phyloP scores from a whole-genome alignment of 2,888 invertebrate genomes.

The Orgyia antiqua region DNA sequence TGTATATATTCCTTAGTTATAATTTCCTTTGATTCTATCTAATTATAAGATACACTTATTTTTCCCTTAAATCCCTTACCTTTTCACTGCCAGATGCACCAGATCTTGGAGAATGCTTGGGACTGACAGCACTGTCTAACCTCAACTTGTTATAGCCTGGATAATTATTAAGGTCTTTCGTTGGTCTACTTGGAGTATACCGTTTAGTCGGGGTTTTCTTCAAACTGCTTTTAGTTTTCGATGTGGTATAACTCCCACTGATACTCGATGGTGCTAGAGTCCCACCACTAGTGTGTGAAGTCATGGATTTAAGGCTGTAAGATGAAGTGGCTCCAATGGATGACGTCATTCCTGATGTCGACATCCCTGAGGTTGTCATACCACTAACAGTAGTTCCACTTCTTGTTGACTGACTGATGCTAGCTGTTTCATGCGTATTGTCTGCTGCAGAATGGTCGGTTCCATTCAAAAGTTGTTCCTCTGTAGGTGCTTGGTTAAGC shows the following conservation, averaged over 20 bases:
- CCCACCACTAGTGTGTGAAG: conserved; percentile 54
- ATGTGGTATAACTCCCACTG: conserved; percentile 59
- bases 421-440: conserved; percentile 48
- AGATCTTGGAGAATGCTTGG: conserved; percentile 63
- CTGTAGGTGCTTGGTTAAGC: conserved; percentile 64
- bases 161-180: conserved; percentile 52
- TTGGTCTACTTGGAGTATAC: conserved; percentile 50
- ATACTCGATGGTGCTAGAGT: conserved; percentile 64
- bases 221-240: conserved; percentile 63
- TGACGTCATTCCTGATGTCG: conserved; percentile 56
- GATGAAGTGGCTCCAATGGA: conserved; percentile 63
- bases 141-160: conserved; percentile 70
- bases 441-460: conserved; percentile 49
- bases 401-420: conserved; percentile 55
- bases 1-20: too few relatives aligned
- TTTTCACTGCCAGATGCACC: conserved; percentile 49
- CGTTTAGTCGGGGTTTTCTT: conserved; percentile 65
- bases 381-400: conserved; percentile 44
- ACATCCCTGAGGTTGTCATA: conserved; percentile 45
- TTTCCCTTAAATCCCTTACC: conserved; percentile 39
- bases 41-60: too few relatives aligned
- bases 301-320: conserved; percentile 60
- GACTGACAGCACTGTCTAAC: conserved; percentile 68
- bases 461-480: conserved; percentile 56
- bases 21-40: too few relatives aligned